These are phyloP conservation scores for Drosophila merina DNA, from an alignment of 2,888 invertebrate species.

Conservation along the genomic window DNA sequence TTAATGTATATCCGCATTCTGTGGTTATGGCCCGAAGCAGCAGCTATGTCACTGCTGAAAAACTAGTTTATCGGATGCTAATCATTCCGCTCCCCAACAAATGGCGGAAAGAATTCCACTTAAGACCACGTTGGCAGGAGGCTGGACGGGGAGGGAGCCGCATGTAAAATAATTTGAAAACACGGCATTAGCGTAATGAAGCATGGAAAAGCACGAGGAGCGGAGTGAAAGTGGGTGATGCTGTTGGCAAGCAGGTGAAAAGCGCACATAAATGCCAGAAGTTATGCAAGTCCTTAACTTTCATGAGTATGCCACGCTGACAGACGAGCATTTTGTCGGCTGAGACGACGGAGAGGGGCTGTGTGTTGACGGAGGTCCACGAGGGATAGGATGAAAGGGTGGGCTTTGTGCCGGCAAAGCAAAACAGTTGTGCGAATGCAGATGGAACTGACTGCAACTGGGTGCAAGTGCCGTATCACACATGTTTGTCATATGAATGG, in stretches of 20 bases:
- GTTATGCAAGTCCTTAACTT: constrained; percentile 76
- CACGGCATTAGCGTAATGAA: constrained; percentile 83
- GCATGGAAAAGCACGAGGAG: constrained; percentile 74
- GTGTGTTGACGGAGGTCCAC: constrained; percentile 1
- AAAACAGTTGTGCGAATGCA: constrained; percentile 42
- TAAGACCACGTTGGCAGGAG: constrained; percentile 28
- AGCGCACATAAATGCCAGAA: constrained; percentile 73
- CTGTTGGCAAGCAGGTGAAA: constrained; percentile 64
- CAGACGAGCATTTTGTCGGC: constrained; percentile 21
- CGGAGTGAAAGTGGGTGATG: constrained; percentile 34
- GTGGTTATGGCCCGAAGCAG: constrained; percentile 4
- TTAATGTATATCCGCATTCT: background rate
- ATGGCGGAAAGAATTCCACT: constrained; percentile 52
- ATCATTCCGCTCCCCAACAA: constrained; percentile 63
- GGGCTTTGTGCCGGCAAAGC: constrained; percentile 14
- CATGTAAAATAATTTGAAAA: constrained; percentile 81
- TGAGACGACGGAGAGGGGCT: background rate
- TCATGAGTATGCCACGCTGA: constrained; percentile 57
- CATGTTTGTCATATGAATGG: constrained; percentile 70
- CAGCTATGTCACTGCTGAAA: constrained; percentile 20
- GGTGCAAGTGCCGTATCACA: constrained; percentile 75
- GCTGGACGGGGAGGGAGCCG: constrained; percentile 19
- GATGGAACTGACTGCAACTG: constrained; percentile 49
- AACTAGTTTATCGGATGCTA: constrained; percentile 59
- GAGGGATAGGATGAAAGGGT: constrained; percentile 1